Conservation (phyloP, 2,888 invertebrate species). For the Drosophila falleni region DNA sequence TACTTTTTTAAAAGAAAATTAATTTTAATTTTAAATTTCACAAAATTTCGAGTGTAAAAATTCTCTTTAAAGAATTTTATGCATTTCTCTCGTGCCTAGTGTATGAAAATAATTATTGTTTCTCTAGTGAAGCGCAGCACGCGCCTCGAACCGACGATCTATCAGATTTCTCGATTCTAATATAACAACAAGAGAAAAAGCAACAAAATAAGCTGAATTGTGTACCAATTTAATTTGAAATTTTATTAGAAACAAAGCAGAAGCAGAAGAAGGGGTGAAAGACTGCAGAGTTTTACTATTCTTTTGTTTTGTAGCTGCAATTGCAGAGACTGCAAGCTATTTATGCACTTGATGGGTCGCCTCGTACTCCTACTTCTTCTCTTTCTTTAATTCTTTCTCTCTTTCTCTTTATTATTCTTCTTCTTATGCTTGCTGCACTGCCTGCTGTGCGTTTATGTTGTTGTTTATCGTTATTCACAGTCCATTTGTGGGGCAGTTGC, state of each 20-base stretch:
- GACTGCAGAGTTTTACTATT: not conserved
- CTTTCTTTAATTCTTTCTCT: no score
- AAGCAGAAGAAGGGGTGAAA: not conserved
- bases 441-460: constrained; percentile 12
- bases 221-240: constrained; percentile 36
- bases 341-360: constrained; percentile 54
- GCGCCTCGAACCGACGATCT: constrained; percentile 25
- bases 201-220: constrained; percentile 21
- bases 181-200: not conserved
- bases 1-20: no score
- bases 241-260: constrained; percentile 40
- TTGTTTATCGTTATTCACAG: constrained; percentile 29
- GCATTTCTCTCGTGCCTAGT: constrained; percentile 12
- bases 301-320: constrained; percentile 7
- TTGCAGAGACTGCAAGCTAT: constrained; percentile 35
- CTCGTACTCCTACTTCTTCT: not conserved
- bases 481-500: constrained; percentile 29
- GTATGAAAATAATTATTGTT: constrained; percentile 9
- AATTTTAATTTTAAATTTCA: no score
- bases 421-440: not conserved
- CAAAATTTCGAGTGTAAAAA: no score
- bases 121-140: constrained; percentile 32
- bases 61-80: not conserved
- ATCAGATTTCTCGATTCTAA: constrained; percentile 25
- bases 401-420: no score